These are phyloP conservation scores for Isurus oxyrinchus DNA, from an alignment of 2,113 vertebrate species.

Conservation along the genomic window DNA sequence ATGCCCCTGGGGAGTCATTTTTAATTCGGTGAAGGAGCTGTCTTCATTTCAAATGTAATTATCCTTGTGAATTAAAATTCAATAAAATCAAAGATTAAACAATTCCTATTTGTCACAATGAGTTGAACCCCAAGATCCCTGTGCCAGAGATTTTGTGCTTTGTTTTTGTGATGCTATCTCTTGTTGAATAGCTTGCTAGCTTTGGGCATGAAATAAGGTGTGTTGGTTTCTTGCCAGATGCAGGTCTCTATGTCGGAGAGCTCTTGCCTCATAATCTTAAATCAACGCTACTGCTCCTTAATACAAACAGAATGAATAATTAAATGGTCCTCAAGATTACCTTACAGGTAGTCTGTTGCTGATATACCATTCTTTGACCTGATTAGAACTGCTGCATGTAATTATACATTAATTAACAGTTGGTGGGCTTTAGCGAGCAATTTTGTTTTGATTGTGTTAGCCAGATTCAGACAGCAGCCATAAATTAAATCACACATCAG, in stretches of 20 bases:
- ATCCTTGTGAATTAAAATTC: not conserved
- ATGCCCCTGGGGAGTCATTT: not conserved
- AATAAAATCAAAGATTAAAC: not conserved
- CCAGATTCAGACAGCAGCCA: not conserved
- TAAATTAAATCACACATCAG: not conserved
- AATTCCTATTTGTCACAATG: not conserved
- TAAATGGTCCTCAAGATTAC: not conserved
- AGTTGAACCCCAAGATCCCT: not conserved
- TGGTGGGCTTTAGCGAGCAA: constrained; percentile 14
- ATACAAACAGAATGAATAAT: constrained; percentile 13
- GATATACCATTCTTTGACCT: not conserved
- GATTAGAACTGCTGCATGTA: not conserved
- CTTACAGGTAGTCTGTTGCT: not conserved
- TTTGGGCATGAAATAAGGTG: not conserved
- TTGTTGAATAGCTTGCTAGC: not conserved
- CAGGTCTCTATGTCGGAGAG: not conserved
- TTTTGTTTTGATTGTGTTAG: not conserved
- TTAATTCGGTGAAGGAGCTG: not conserved
- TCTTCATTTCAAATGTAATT: not conserved
- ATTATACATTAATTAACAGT: constrained; percentile 22
- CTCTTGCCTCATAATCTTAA: not conserved
- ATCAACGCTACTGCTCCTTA: not conserved
- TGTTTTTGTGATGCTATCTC: not conserved
- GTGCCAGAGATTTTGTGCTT: not conserved
- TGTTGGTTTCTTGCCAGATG: not conserved